These are phyloP conservation scores for Eptesicus fuscus DNA, from an alignment of 2,113 vertebrate species.

Conservation along the genomic window DNA sequence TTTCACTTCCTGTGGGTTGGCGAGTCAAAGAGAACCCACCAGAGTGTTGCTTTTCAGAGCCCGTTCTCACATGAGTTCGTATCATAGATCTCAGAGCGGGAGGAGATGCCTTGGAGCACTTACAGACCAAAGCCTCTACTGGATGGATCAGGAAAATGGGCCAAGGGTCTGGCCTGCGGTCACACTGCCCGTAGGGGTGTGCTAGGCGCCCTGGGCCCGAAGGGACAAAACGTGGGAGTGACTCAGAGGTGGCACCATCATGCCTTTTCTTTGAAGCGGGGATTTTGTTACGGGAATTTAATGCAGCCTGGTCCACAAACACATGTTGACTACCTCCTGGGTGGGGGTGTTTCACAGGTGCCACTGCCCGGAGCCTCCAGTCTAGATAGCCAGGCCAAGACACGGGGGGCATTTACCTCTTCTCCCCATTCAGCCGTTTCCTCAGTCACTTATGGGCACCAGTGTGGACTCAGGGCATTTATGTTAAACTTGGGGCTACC, in stretches of 20 bases:
- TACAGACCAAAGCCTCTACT: background rate
- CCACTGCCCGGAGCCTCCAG: background rate
- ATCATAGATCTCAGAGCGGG: background rate
- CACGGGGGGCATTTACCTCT: background rate
- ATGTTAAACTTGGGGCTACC: background rate
- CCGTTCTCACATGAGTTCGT: background rate
- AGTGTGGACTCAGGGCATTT: background rate
- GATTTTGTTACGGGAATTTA: background rate
- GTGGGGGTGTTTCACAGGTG: background rate
- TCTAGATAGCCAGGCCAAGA: background rate
- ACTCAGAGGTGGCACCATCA: background rate
- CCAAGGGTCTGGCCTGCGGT: background rate
- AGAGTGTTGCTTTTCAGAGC: background rate
- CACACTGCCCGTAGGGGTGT: background rate
- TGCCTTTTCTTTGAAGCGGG: background rate
- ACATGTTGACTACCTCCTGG: fast-evolving
- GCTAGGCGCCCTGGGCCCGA: background rate
- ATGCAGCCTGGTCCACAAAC: background rate
- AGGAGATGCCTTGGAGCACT: background rate
- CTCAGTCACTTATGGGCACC: background rate
- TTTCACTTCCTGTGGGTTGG: background rate
- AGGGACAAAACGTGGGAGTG: background rate
- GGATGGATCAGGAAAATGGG: background rate
- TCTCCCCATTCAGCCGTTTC: background rate
- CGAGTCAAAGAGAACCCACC: background rate